phyloP scores from a whole-genome alignment of 92 coral and sea anemone genomes.

The Epizoanthus illoricatus region DNA sequence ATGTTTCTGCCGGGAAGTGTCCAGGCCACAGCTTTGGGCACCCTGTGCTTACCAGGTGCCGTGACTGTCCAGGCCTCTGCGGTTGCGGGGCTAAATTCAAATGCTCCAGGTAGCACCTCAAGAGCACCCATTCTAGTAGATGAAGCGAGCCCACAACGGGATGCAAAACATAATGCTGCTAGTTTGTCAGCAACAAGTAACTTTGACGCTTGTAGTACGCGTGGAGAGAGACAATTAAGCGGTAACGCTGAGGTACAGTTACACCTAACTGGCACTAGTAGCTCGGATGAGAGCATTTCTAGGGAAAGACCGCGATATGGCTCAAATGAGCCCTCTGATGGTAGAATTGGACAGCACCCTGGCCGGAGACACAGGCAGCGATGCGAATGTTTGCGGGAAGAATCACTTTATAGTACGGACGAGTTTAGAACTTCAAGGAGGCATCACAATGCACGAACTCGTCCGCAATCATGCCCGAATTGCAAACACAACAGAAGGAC shows the following conservation, averaged over 20 bases:
- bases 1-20: constrained; percentile 76
- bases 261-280: constrained; percentile 45
- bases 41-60: constrained; percentile 73
- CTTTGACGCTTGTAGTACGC: constrained; percentile 25
- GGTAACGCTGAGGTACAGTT: constrained; percentile 55
- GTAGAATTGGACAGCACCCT: constrained; percentile 10
- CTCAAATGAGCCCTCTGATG: background rate
- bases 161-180: constrained; percentile 31
- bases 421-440: constrained; percentile 34
- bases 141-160: constrained; percentile 15
- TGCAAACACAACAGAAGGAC: constrained; percentile 22
- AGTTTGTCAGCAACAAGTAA: constrained; percentile 54
- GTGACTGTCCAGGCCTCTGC: constrained; percentile 85
- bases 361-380: constrained; percentile 9
- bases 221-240: constrained; percentile 20
- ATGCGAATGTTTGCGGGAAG: constrained; percentile 32
- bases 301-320: constrained; percentile 25
- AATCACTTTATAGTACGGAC: constrained; percentile 25
- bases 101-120: constrained; percentile 30
- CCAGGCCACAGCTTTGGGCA: constrained; percentile 78
- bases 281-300: constrained; percentile 38
- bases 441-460: constrained; percentile 15
- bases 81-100: constrained; percentile 61
- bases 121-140: constrained; percentile 26
- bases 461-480: constrained; percentile 24